Base-by-base conservation (phyloP, 2,888 invertebrate species). In the Andricus curvator region DNA sequence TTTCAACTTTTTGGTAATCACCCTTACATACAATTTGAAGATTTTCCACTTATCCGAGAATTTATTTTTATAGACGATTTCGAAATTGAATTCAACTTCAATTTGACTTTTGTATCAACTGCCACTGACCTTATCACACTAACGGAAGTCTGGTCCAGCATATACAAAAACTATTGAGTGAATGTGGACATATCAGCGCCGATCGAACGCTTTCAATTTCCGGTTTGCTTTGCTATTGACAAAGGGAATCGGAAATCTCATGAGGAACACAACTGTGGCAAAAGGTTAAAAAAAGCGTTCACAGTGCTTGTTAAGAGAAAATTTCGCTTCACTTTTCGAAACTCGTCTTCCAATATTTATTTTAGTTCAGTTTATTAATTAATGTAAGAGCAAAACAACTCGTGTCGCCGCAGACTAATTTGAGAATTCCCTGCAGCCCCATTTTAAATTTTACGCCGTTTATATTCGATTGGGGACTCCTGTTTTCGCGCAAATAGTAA, bases 121-220 rank as follows among this genome's bases (percentile, higher is more conserved):
- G 4, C 5, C 48, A 48, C 17, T 48, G 48, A 48, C 15, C 4
- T 48, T 48, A 48, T 17, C 48, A 48, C 15, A 48, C 15, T 17
- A 15, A 48, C 48, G 48, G 48, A 48, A 48, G 15, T 48, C 17
- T 15, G 1, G 4, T 48, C 17, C 48, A 48, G 48, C 4, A 48
- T 15, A 48, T 4, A 48, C 3, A 48, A 17, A 15, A 48, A 48
- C 33, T n/a, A 33, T 13, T 25, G 11, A 51, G 33, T 74, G 51
- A 74, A 74, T 70, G 48, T 33, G 33, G 48, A 74, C n/a, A 4
- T 51, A 70, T 74, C n/a, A 15, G 22, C 68, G 44, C 29, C 51
- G 20, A 70, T 70, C 56, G 56, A 74, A 74, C 13, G 20, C 48
- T 56, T 56, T 74, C 33, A 74, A 74, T 74, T 74, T 74, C 51